These are phyloP conservation scores for Wasmannia auropunctata DNA, from an alignment of 1,140 invertebrate species.

Conservation along the genomic window DNA sequence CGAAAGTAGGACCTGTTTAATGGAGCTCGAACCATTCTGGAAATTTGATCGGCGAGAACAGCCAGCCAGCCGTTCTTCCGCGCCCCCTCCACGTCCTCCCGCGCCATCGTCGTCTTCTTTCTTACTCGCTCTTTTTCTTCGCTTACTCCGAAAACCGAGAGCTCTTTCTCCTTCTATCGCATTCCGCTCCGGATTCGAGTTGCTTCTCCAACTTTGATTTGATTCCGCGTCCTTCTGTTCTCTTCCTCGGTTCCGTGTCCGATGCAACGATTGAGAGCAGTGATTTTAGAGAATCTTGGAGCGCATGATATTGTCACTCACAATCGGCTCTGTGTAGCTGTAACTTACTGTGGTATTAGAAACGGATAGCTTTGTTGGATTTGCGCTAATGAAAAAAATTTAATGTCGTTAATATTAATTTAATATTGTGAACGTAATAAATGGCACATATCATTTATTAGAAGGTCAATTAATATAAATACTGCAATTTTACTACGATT, in stretches of 20 bases:
- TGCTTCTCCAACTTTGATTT: constrained; percentile 81
- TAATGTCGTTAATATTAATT: not conserved
- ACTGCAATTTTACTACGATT: not conserved
- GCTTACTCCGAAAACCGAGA: constrained; percentile 62
- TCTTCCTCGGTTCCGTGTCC: constrained; percentile 41
- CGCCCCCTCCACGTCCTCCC: constrained; percentile 17
- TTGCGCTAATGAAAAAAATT: not conserved
- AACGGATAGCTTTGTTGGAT: not conserved
- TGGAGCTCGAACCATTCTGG: constrained; percentile 78
- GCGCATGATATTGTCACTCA: constrained; percentile 23
- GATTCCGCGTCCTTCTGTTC: constrained; percentile 75
- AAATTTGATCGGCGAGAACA: constrained; percentile 82
- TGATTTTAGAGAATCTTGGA: constrained; percentile 24
- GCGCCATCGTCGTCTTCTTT: constrained; percentile 44
- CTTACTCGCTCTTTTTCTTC: constrained; percentile 67
- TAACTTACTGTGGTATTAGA: not conserved
- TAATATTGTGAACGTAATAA: not conserved
- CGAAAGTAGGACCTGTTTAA: constrained; percentile 76
- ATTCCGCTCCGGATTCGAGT: constrained; percentile 71
- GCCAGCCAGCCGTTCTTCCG: constrained; percentile 67
- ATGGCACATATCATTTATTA: not conserved
- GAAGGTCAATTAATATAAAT: not conserved
- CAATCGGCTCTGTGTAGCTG: constrained; percentile 59
- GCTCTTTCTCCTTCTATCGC: constrained; percentile 31
- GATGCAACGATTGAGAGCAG: constrained; percentile 20